Percentiles rank a stretch among this genome's conserved stretches.
phyloP scores from a whole-genome alignment of 2,888 invertebrate species.

The Cephus pygmeus region DNA sequence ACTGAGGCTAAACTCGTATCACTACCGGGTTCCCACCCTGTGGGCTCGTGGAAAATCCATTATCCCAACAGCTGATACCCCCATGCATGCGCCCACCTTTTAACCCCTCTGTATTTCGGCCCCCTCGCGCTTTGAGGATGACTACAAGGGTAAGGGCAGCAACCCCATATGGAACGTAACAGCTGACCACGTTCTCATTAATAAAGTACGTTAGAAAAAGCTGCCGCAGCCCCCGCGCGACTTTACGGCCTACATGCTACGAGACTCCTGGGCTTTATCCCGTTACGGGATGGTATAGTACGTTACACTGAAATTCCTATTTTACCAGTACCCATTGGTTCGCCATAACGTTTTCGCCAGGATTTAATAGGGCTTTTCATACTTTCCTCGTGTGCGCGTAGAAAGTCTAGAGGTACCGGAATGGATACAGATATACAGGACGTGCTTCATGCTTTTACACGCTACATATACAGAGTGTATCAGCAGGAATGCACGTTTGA shows the following conservation, averaged over 20 bases:
- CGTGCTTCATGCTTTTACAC: neutral
- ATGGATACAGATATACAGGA: neutral
- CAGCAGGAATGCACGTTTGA: no score
- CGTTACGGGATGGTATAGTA: neutral
- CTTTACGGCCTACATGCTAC: constrained; percentile 27
- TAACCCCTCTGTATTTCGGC: constrained; percentile 9
- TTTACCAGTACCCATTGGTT: neutral
- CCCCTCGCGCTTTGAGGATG: constrained; percentile 15
- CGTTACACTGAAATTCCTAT: neutral
- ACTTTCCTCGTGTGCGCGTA: neutral
- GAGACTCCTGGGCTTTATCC: neutral
- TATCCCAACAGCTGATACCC: constrained; percentile 61
- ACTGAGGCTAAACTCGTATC: neutral
- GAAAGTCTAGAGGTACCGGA: neutral
- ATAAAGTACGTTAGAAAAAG: constrained; percentile 60
- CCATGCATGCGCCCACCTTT: constrained; percentile 43
- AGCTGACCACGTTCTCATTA: constrained; percentile 64
- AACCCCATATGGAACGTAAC: constrained; percentile 53
- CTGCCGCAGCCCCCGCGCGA: constrained; percentile 24
- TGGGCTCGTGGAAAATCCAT: neutral
- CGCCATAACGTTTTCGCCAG: neutral
- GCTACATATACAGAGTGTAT: no score
- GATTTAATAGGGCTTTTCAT: neutral
- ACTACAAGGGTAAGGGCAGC: constrained; percentile 28
- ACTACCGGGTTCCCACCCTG: neutral